phyloP scores from a whole-genome alignment of 2,888 invertebrate species.

The Apamea monoglypha region DNA sequence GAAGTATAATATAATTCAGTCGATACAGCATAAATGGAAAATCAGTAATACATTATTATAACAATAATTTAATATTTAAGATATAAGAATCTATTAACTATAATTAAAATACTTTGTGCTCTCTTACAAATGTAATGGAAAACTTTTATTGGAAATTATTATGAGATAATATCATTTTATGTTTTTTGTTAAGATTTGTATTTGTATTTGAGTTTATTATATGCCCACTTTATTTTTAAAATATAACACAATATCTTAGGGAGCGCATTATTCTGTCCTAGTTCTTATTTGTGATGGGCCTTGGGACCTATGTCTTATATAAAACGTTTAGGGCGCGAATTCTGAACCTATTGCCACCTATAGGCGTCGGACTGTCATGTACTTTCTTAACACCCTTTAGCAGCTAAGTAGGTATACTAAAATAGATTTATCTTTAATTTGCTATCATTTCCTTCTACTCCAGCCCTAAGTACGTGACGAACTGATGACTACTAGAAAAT shows the following conservation, averaged over 20 bases:
- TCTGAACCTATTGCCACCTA: background rate
- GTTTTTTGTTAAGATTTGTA: constrained; percentile 1
- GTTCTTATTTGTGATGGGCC: background rate
- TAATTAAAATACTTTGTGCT: constrained; percentile 72
- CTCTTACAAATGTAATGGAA: constrained; percentile 66
- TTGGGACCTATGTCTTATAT: no score
- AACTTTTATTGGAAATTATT: constrained; percentile 59
- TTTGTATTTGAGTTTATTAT: background rate
- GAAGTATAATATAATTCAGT: constrained; percentile 80
- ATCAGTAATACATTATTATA: constrained; percentile 69
- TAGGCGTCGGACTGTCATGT: background rate
- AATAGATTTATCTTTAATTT: constrained; percentile 24
- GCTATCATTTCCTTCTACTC: background rate
- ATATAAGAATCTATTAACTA: constrained; percentile 54
- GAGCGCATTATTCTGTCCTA: background rate
- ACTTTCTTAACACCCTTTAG: background rate
- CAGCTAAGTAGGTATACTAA: constrained; percentile 5
- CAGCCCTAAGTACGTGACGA: constrained; percentile 6
- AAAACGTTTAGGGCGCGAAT: background rate
- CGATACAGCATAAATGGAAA: constrained; percentile 73
- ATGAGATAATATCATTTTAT: constrained; percentile 22
- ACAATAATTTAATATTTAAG: constrained; percentile 66
- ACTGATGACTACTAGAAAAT: background rate
- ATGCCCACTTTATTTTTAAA: background rate
- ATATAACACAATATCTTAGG: background rate